Percentiles rank a stretch among this genome's conserved stretches.
Conservation (phyloP, 2,888 invertebrate genomes). For the Hirtodrosophila cameraria region DNA sequence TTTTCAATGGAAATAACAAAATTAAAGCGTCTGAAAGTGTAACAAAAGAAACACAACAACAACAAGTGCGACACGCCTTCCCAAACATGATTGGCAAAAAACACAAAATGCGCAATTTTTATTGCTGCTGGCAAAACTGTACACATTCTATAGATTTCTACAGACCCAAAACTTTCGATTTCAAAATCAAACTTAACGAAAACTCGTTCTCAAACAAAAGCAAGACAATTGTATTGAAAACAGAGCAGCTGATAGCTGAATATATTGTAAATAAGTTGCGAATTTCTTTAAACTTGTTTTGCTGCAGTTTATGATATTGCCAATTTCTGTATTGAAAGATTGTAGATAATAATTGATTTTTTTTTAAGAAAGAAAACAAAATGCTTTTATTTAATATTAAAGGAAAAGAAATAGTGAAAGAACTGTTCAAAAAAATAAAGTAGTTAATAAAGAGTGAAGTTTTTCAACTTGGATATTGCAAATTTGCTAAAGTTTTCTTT, state of each 20-base stretch:
- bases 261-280: conserved; percentile 28
- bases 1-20: conserved; percentile 40
- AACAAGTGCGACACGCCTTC: conserved; percentile 49
- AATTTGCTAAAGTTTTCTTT: too few species aligned
- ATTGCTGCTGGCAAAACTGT: conserved; percentile 40
- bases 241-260: conserved; percentile 30
- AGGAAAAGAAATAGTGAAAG: neutral
- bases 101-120: conserved; percentile 38
- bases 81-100: conserved; percentile 50
- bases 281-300: conserved; percentile 7
- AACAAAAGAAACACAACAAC: conserved; percentile 27
- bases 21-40: conserved; percentile 24
- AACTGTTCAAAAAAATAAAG: too few species aligned
- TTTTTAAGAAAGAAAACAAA: too few species aligned
- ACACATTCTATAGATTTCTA: conserved; percentile 51
- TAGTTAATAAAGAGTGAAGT: too few species aligned
- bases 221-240: conserved; percentile 19
- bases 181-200: conserved; percentile 36
- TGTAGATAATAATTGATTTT: neutral
- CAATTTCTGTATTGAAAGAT: neutral
- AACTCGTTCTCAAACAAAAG: conserved; percentile 43
- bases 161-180: conserved; percentile 58
- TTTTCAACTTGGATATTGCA: too few species aligned
- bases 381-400: neutral
- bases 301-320: neutral